phyloP scores from a whole-genome alignment of 2,797 vertebrate species.

The Pseudochromis fuscus region DNA sequence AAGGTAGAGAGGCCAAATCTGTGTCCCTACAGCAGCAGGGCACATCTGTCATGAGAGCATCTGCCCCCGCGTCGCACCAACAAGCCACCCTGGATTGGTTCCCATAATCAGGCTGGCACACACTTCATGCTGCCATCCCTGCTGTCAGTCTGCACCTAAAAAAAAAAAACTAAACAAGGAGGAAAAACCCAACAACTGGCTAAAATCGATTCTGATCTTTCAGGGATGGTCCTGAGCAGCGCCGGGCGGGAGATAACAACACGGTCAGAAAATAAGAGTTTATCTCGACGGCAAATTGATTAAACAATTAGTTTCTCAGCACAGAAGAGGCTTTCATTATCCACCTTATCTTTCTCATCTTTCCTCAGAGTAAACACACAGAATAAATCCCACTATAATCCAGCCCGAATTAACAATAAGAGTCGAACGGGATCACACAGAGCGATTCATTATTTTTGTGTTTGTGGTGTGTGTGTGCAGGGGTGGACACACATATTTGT shows the following conservation, averaged over 20 bases:
- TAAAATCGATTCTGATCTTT: conserved; percentile 32
- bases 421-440: conserved; percentile 20
- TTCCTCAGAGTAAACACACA: conserved; percentile 52
- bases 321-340: conserved; percentile 36
- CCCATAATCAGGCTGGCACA: conserved; percentile 13
- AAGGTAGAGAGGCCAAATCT: conserved; percentile 35
- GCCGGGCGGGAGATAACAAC: conserved; percentile 18
- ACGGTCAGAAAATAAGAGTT: conserved; percentile 8
- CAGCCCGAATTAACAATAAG: conserved; percentile 43
- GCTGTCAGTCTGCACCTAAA: conserved; percentile 27
- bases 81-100: conserved; percentile 39
- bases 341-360: conserved; percentile 39
- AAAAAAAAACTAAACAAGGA: neutral
- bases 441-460: conserved; percentile 34
- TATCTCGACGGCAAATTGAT: conserved; percentile 60
- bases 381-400: conserved; percentile 56
- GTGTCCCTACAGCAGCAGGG: conserved; percentile 23
- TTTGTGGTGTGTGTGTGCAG: neutral
- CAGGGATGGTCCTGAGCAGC: neutral
- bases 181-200: neutral
- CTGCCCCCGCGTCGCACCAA: conserved; percentile 25
- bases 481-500: neutral
- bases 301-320: conserved; percentile 57
- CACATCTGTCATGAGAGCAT: conserved; percentile 55
- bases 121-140: conserved; percentile 9